Base-by-base conservation (phyloP, 2,797 vertebrate genomes). In the Malurus leucopterus region DNA sequence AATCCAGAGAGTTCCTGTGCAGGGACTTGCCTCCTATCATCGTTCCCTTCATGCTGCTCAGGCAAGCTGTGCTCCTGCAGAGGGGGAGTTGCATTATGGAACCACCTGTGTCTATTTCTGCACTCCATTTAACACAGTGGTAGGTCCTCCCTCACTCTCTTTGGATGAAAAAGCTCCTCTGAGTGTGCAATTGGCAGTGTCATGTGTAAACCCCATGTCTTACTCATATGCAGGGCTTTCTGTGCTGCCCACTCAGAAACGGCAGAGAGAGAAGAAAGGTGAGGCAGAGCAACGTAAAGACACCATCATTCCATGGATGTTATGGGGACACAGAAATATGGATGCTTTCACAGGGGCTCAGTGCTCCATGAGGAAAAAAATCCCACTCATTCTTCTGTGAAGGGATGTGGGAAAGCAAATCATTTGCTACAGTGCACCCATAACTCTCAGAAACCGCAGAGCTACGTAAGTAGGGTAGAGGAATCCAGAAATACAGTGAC, bases 401-500 rank as follows among this genome's bases (percentile, higher is more conserved):
- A 49, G 49, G 19, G n/a, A 78, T 77, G 47, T n/a, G 13, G 54
- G 58, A 83, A 89, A 89, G 47, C 30, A 92, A 90, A 71, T 72
- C 1, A 43, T 59, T 93, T 89, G 44, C 51, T 65, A 49, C 51
- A 87, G 16, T 30, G 44, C 40, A 62, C 20, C 43, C 51, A 24
- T 47, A 89, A 57, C 11, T 67, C 47, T 50, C 41, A 74, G 68
- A 84, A 87, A 83, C 32, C 59, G 65, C 41, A 49, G 8, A 83
- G 43, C 47, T 89, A 15, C 43, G 7, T 38, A 78, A 81, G 44
- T 13, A 62, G n/a, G 16, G 9, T 68, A 82, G 41, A 80, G 13
- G 19, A 85, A 91, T 40, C 64, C 69, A 88, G 41, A 62, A 41
- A 49, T 9, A 51, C 15, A 63, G 67, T 43, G 65, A 54, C 1